Percentiles rank a stretch among this genome's conserved stretches.
phyloP scores from a whole-genome alignment of 1,140 invertebrate species.

The Protaetia brevitarsis region DNA sequence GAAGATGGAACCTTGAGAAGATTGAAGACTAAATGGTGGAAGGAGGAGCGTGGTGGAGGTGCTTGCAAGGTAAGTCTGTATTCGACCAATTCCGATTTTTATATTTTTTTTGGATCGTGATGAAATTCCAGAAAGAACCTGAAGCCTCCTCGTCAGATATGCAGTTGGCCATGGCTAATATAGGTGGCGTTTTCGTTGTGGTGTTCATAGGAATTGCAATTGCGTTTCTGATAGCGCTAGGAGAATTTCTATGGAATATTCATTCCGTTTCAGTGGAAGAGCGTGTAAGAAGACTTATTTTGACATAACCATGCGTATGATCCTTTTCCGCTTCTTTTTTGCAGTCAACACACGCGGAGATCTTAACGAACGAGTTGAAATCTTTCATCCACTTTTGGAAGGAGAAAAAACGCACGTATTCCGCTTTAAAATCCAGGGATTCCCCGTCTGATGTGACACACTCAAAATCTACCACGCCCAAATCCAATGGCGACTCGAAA shows the following conservation, averaged over 20 bases:
- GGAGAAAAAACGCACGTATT: slow-evolving; percentile 52
- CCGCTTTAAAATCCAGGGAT: not conserved
- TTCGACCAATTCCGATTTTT: not conserved
- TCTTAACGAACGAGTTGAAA: slow-evolving; percentile 60
- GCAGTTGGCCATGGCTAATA: slow-evolving; percentile 54
- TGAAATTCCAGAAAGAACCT: not conserved
- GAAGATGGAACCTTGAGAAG: slow-evolving; percentile 65
- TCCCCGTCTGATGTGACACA: not conserved
- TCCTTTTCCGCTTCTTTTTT: slow-evolving; percentile 25
- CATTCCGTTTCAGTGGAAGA: slow-evolving; percentile 73
- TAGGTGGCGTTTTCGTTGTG: slow-evolving; percentile 89
- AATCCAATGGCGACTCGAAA: not conserved
- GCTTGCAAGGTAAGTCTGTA: slow-evolving; percentile 43
- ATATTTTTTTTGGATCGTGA: slow-evolving; percentile 12
- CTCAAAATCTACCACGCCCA: not conserved
- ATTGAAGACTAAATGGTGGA: slow-evolving; percentile 79
- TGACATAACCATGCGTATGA: not conserved
- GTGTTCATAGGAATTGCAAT: slow-evolving; percentile 66
- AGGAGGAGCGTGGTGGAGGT: slow-evolving; percentile 49
- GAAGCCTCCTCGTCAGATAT: not conserved
- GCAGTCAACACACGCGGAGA: slow-evolving; percentile 61
- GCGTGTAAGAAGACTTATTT: slow-evolving; percentile 54
- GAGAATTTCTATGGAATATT: slow-evolving; percentile 82
- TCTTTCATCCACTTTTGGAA: slow-evolving; percentile 64
- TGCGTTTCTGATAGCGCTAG: slow-evolving; percentile 63